phyloP scores from a whole-genome alignment of 1,140 invertebrate genomes.

The Cataglyphis hispanica region DNA sequence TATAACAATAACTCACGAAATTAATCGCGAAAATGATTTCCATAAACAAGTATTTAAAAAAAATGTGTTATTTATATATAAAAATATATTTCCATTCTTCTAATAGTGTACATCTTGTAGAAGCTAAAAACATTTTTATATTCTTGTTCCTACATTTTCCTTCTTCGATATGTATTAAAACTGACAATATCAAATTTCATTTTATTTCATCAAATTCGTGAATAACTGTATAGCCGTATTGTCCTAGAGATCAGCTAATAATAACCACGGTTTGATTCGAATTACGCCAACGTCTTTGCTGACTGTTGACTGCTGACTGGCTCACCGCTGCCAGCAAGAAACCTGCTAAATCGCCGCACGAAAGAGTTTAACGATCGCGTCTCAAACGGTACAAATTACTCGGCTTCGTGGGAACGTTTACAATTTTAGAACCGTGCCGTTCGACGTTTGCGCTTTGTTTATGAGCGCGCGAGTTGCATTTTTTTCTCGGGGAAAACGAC shows the following conservation, averaged over 20 bases:
- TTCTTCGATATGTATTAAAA: neutral
- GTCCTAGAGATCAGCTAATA: constrained; percentile 16
- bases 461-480: constrained; percentile 23
- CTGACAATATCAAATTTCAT: neutral
- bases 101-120: neutral
- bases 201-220: constrained; percentile 6
- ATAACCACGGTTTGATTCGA: constrained; percentile 37
- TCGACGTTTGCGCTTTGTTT: constrained; percentile 42
- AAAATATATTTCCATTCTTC: neutral
- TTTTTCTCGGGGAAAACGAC: constrained; percentile 30
- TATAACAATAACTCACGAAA: too few species aligned
- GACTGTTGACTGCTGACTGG: constrained; percentile 13
- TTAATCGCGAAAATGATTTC: too few species aligned
- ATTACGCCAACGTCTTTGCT: constrained; percentile 26
- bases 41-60: neutral
- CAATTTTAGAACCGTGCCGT: constrained; percentile 51
- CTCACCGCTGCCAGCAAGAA: constrained; percentile 53
- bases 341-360: constrained; percentile 64
- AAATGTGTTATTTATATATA: neutral
- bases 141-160: neutral
- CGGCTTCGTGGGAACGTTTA: constrained; percentile 69
- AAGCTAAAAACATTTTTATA: neutral
- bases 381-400: constrained; percentile 69
- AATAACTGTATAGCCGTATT: constrained; percentile 2
- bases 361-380: constrained; percentile 68